Evolutionary conservation across 53 echinoderm and acorn worm genomes (phyloP), one percentile per base, ranked within the genome.

Genomic region (Crossaster papposus): DNA sequence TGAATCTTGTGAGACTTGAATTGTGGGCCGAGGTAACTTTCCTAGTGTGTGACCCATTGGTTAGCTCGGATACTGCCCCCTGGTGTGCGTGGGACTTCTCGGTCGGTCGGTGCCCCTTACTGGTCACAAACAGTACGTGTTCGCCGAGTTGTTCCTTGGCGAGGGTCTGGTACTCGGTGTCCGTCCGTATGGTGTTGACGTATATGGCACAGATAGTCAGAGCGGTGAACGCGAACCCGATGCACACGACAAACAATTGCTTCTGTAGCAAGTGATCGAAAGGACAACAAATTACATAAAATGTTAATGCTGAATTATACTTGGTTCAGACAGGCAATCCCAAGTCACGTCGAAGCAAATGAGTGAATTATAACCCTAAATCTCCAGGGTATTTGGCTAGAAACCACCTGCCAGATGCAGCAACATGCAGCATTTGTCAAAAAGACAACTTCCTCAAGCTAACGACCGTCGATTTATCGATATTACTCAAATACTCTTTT

Each of bases 121-220:
- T 12, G 68, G 68, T 68, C 22, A 23, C 28, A 4, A 3, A 28
- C n/a, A n/a, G 9, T 26, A 23, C 2, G 68, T 26, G 68, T 23
- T 68, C 68, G 0, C 28, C 28, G 28, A 28, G 68, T 68, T 68
- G 9, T 23, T 28, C 4, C 22, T 28, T 28, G 10, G 68, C 1
- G 68, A 20, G 11, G 1, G 28, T 68, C 68, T 68, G 68, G 68
- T 68, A 68, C 68, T 28, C 22, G n/a, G 68, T 11, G 68, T n/a
- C 24, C 68, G 28, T 28, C 24, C 68, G 28, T 24, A 14, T 70
- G 9, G 70, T 30, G 83, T 54, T 76, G 18, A 77, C 36, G 29
- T 87, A 87, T 17, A 87, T 76, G 4, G 29, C 58, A 8, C 36
- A 54, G n/a, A 76, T 36, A 24, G 62, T 58, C 77, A 87, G 37